Base-by-base conservation (phyloP, 2,888 invertebrate genomes). In the Eupithecia abbreviata region DNA sequence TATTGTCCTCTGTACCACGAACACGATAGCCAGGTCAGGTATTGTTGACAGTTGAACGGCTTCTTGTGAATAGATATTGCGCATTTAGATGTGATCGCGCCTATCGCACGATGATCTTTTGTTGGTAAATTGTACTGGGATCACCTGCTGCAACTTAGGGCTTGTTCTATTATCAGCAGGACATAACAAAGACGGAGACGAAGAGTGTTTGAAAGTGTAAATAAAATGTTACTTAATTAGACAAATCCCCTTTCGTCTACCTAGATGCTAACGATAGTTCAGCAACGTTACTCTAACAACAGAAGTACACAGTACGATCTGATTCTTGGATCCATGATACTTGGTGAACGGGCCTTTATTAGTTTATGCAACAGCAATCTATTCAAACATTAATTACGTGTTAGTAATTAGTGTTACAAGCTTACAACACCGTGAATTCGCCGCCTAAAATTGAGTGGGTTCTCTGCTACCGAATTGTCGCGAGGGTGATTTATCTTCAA, bases 401-500 rank as follows among this genome's bases (percentile, higher is more conserved):
- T 47, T 55, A 62, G 73, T 78, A 78, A 75, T 78, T 78, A 78
- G 78, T 78, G 49, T 73, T 69, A 41, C 58, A 74, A n/a, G 58
- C 75, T 77, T 77, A 75, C 77, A 73, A 77, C 72, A 77, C 67
- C 62, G 69, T 80, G 77, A 82, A 82, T 77, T 83, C 73, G 78
- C 78, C 75, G 81, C 82, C 83, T 85, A 84, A 88, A 88, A 85
- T 87, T 83, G 85, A 86, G 85, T 81, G 81, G 84, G 84, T 88
- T 88, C 74, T 88, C 89, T 87, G 92, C 92, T 91, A 91, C 92
- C 89, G 92, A 93, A 93, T 92, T 93, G 93, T 93, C 93, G 91
- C 91, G 89, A 90, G 87, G 88, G 89, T 91, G 91, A 94, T 94
- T 93, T 92, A 94, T 93, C 91, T 92, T 89, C 87, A 86, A 89